These are phyloP conservation scores for Caranx melampygus DNA, from an alignment of 2,113 vertebrate genomes.

Conservation along the genomic window DNA sequence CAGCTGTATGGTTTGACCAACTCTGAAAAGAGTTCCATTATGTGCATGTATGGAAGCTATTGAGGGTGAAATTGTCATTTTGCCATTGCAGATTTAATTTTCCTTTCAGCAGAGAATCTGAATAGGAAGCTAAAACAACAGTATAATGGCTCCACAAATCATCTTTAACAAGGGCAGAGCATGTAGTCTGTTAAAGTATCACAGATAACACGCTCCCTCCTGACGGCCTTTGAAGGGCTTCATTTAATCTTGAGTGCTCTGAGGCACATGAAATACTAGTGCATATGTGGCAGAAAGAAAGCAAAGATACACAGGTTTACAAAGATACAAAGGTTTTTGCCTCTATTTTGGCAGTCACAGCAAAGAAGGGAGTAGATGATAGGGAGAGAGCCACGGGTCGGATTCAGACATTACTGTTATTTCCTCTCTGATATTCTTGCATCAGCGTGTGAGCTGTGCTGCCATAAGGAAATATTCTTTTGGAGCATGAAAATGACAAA, in stretches of 20 bases:
- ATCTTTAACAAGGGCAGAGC: slow-evolving; percentile 33
- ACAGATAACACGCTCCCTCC: slow-evolving; percentile 2
- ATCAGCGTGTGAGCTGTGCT: not conserved
- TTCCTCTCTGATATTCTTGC: not conserved
- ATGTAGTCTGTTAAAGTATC: not conserved
- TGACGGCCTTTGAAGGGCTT: slow-evolving; percentile 6
- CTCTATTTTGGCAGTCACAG: too few relatives aligned
- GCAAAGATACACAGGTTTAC: not conserved
- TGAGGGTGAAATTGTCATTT: slow-evolving; percentile 47
- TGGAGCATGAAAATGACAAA: slow-evolving; percentile 1
- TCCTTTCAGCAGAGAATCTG: slow-evolving; percentile 16
- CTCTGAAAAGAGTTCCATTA: slow-evolving; percentile 62
- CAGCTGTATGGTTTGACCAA: slow-evolving; percentile 67
- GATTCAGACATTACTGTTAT: not conserved
- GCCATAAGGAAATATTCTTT: not conserved
- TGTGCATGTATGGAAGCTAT: slow-evolving; percentile 40
- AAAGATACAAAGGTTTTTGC: not conserved
- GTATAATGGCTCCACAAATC: slow-evolving; percentile 44
- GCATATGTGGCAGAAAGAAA: not conserved
- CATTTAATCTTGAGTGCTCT: slow-evolving; percentile 18
- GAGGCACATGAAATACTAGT: slow-evolving; percentile 5
- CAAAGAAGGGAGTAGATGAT: too few relatives aligned
- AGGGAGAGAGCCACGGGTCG: too few relatives aligned
- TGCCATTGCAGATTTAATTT: slow-evolving; percentile 45
- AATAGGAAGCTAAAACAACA: slow-evolving; percentile 47